Evolutionary conservation across 2,888 invertebrate genomes (phyloP).

Genomic region (Xanthostigma xanthostigma): DNA sequence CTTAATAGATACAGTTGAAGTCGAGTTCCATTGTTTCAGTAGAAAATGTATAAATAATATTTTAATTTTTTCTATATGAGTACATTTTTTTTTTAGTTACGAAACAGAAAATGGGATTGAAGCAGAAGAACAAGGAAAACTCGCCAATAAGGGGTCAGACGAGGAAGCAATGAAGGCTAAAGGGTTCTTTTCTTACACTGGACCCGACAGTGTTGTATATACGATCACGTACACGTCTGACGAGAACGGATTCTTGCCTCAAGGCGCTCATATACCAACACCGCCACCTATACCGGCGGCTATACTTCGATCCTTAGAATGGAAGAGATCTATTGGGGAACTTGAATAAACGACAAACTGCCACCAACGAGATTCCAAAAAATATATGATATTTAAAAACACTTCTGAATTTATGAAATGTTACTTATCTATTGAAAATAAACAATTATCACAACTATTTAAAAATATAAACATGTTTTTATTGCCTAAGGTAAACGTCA

Average conservation of each 20-base stretch:
- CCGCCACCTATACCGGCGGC: constrained; percentile 28
- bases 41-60: too few relatives aligned
- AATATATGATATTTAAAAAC: too few relatives aligned
- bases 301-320: constrained; percentile 18
- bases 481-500: too few relatives aligned
- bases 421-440: too few relatives aligned
- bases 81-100: constrained; percentile 25
- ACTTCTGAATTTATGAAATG: too few relatives aligned
- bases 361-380: too few relatives aligned
- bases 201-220: constrained; percentile 40
- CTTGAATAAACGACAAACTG: constrained; percentile 3
- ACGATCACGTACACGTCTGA: constrained; percentile 45
- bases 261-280: constrained; percentile 48
- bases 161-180: neutral
- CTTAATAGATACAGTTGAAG: too few relatives aligned
- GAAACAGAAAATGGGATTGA: constrained; percentile 48
- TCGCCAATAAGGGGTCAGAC: constrained; percentile 20
- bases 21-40: too few relatives aligned
- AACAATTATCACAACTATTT: too few relatives aligned
- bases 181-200: constrained; percentile 18
- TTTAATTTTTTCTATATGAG: too few relatives aligned
- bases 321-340: constrained; percentile 11
- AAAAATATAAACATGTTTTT: too few relatives aligned
- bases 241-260: constrained; percentile 46
- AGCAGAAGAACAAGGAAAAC: constrained; percentile 40